Percentiles rank a stretch among this genome's conserved stretches.
Evolutionary conservation across 2,888 invertebrate genomes (phyloP).

Genomic region (Nowickia ferox): DNA sequence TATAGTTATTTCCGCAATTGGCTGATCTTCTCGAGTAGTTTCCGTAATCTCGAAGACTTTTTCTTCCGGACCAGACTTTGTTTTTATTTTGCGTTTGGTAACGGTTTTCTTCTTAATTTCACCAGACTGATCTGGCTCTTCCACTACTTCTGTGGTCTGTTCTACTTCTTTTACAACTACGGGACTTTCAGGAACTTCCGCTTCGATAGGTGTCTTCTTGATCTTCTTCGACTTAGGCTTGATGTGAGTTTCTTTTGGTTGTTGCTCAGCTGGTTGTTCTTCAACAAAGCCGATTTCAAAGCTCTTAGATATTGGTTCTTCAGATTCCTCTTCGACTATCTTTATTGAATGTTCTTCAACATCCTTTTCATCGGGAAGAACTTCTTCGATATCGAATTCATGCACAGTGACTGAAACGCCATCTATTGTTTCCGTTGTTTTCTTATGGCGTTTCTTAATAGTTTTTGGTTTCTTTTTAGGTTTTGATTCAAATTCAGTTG

Average conservation of each 20-base stretch:
- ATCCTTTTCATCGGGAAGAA: conserved; percentile 74
- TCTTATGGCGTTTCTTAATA: conserved; percentile 81
- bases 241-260: no score
- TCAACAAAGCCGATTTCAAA: no score
- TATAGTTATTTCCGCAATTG: conserved; percentile 81
- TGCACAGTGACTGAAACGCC: conserved; percentile 77
- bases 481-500: conserved; percentile 78
- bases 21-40: conserved; percentile 78
- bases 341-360: conserved; percentile 76
- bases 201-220: no score
- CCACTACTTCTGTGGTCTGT: conserved; percentile 71
- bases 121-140: conserved; percentile 73
- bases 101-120: conserved; percentile 72
- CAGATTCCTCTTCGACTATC: conserved; percentile 69
- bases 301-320: conserved; percentile 44
- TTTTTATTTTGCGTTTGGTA: conserved; percentile 78
- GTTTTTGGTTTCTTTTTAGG: conserved; percentile 80
- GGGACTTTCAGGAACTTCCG: neutral
- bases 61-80: conserved; percentile 78
- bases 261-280: no score
- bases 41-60: conserved; percentile 79
- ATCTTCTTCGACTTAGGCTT: no score
- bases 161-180: conserved; percentile 71
- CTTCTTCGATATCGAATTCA: conserved; percentile 77
- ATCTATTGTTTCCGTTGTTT: conserved; percentile 76